Evolutionary conservation across 2,888 invertebrate species (phyloP).

Genomic region (Chrysina gloriosa): DNA sequence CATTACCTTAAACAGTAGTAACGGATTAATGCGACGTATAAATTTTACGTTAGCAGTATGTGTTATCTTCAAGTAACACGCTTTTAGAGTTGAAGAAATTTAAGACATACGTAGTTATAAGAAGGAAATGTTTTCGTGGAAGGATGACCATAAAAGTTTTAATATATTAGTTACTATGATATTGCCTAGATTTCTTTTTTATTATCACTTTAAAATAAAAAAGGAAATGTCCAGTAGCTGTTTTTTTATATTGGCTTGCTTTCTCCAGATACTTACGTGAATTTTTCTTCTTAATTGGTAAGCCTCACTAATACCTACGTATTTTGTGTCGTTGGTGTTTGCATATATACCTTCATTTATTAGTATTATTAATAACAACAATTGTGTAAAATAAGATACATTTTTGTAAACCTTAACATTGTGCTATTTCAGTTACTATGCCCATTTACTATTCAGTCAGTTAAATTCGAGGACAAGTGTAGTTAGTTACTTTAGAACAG

Average conservation of each 20-base stretch:
- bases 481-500: too few species aligned
- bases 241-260: background rate
- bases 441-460: too few species aligned
- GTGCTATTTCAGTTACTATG: too few species aligned
- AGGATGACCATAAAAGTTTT: slow-evolving; percentile 13
- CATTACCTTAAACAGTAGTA: slow-evolving; percentile 12
- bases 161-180: slow-evolving; percentile 5
- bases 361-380: too few species aligned
- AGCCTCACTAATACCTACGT: too few species aligned
- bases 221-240: background rate
- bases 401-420: too few species aligned
- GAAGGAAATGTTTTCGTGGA: slow-evolving; percentile 10
- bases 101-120: slow-evolving; percentile 8
- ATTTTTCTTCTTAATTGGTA: too few species aligned
- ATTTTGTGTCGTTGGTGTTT: too few species aligned
- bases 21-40: slow-evolving; percentile 21
- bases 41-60: slow-evolving; percentile 22
- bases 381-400: too few species aligned
- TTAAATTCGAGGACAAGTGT: too few species aligned
- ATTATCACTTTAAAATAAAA: background rate
- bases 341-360: too few species aligned
- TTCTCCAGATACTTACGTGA: too few species aligned
- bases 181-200: background rate
- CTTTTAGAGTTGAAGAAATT: slow-evolving; percentile 3
- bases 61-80: background rate